Evolutionary conservation across 2,888 invertebrate genomes (phyloP).

Genomic region (Malthinus seriepunctatus): DNA sequence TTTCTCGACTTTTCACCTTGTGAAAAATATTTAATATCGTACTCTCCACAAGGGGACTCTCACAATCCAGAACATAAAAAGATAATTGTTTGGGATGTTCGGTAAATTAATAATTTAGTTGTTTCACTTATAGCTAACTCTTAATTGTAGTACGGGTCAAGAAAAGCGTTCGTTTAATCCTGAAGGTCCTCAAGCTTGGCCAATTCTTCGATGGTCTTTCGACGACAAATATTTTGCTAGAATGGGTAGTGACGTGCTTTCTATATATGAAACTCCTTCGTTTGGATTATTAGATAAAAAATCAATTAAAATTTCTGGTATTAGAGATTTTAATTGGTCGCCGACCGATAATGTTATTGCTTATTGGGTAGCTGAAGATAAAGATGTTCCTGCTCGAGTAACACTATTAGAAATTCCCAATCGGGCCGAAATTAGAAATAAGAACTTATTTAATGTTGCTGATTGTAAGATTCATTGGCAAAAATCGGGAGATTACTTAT

Average conservation of each 20-base stretch:
- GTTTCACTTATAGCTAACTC: too few relatives aligned
- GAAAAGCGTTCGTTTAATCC: conserved; percentile 91
- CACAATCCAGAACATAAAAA: conserved; percentile 72
- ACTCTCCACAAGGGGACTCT: conserved; percentile 78
- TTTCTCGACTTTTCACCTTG: conserved; percentile 98
- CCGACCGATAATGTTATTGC: conserved; percentile 95
- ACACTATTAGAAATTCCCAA: conserved; percentile 91
- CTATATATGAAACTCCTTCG: conserved; percentile 95
- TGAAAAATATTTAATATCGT: conserved; percentile 95
- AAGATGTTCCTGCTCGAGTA: conserved; percentile 94
- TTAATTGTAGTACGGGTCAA: conserved; percentile 70
- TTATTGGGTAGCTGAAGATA: conserved; percentile 98
- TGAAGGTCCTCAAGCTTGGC: conserved; percentile 81
- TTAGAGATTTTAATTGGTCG: conserved; percentile 96
- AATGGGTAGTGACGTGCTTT: conserved; percentile 80
- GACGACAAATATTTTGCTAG: conserved; percentile 95
- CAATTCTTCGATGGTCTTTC: conserved; percentile 96
- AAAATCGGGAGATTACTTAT: conserved; percentile 95
- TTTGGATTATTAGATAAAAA: conserved; percentile 94
- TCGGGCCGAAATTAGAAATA: conserved; percentile 85
- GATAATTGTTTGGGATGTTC: conserved; percentile 95
- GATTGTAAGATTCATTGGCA: conserved; percentile 99
- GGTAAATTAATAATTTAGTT: conserved; percentile 53
- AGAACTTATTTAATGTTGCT: conserved; percentile 96
- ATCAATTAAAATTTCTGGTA: conserved; percentile 87